Percentiles rank a stretch among this genome's conserved stretches.
Conservation (phyloP, 2,113 vertebrate genomes). For the Suncus etruscus region DNA sequence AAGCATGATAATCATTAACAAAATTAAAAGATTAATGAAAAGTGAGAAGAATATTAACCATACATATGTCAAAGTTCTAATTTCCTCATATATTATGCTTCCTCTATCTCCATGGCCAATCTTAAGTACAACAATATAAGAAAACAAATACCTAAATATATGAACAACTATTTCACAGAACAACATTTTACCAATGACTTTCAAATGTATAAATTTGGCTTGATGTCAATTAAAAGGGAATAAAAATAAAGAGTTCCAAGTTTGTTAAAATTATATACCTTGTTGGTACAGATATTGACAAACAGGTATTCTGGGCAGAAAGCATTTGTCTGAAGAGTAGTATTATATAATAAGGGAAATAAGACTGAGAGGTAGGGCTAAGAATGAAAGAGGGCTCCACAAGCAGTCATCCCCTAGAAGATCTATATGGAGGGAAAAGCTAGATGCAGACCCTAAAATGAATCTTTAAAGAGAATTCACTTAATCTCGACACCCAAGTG, state of each 20-base stretch:
- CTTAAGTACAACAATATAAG: conserved; percentile 39
- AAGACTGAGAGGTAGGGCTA: too few relatives aligned
- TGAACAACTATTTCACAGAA: conserved; percentile 29
- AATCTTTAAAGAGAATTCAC: too few relatives aligned
- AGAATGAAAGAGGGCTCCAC: too few relatives aligned
- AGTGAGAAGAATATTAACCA: conserved; percentile 54
- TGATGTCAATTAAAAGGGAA: conserved; percentile 24
- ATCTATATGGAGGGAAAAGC: too few relatives aligned
- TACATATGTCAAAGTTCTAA: conserved; percentile 17
- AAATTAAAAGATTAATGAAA: conserved; percentile 66
- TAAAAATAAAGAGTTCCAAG: conserved; percentile 19
- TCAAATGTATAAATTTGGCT: conserved; percentile 33
- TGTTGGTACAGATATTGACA: not conserved
- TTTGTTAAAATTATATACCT: not conserved
- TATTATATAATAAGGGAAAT: not conserved
- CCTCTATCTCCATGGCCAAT: too few relatives aligned
- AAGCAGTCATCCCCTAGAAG: too few relatives aligned
- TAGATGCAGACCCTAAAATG: too few relatives aligned
- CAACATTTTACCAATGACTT: conserved; percentile 57
- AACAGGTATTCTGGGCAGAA: not conserved
- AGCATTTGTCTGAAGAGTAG: not conserved
- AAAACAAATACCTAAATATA: conserved; percentile 20
- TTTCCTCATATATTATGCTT: conserved; percentile 28
- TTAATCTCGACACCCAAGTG: too few relatives aligned
- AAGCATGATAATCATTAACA: conserved; percentile 34